Base-by-base conservation (phyloP, 2,888 invertebrate species). In the Polymixis lichenea region DNA sequence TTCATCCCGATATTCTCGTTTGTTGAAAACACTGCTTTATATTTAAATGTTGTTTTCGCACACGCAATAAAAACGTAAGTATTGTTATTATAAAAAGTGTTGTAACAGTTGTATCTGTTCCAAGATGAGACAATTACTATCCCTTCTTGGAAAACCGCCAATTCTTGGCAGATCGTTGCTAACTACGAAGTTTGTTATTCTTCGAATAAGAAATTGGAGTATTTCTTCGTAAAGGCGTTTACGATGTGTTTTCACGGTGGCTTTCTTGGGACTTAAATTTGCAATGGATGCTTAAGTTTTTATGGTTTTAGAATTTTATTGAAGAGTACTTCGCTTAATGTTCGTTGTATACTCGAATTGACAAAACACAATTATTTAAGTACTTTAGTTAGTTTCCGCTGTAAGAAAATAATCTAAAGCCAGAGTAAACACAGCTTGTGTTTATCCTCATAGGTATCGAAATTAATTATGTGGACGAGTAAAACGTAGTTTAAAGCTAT, bases 71-170 rank as follows among this genome's bases (percentile, higher is more conserved):
- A n/a, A 60, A 60, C 43, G 43, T 9, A 38, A 28, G 15, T 17
- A 56, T n/a, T 56, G 28, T 49, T 56, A 68, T 51, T 32, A 51
- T 64, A 64, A 46, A 5, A 60, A 19, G 22, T 46, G 49, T 32
- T 69, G n/a, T 51, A 66, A 58, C 78, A 53, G n/a, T 28, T 43
- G 49, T 75, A 53, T 4, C 8, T 28, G 4, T 5, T 65, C 25
- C n/a, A 28, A 75, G 32, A 56, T 51, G 38, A 56, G 22, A 61
- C 51, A 61, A 46, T 46, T 28, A 53, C 11, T n/a, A 51, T 46
- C 51, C 25, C 4, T 68, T 79, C 58, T 79, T 75, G 55, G 66
- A 69, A 66, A 55, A 49, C 22, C 15, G 75, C 65, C 83, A 78
- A 66, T 15, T 55, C 43, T 53, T 58, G 49, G 72, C 73, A 43